These are phyloP conservation scores for Hyperoplus lanceolatus DNA, from an alignment of 2,797 vertebrate species.

Conservation along the genomic window DNA sequence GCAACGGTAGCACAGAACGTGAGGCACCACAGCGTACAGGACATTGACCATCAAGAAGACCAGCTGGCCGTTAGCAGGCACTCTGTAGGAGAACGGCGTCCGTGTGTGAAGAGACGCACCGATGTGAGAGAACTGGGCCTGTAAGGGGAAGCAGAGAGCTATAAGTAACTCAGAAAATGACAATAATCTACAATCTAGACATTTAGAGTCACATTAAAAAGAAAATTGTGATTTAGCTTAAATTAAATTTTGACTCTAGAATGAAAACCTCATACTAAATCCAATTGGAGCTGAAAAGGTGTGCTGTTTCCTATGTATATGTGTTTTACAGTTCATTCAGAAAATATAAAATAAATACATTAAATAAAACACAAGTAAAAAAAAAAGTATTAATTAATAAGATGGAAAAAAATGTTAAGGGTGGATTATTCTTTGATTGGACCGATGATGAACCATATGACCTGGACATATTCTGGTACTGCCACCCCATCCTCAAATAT, in stretches of 20 bases:
- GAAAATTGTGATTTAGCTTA: too few relatives aligned
- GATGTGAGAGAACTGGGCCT: conserved; percentile 96
- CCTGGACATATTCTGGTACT: background rate
- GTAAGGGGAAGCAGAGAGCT: conserved; percentile 38
- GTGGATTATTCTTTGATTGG: background rate
- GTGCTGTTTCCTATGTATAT: background rate
- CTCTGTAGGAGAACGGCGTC: conserved; percentile 94
- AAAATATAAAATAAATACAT: background rate
- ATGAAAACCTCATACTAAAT: background rate
- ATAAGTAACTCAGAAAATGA: background rate
- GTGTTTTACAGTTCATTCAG: background rate
- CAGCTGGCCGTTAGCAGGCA: conserved; percentile 88
- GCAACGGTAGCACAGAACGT: conserved; percentile 92
- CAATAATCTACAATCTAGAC: too few relatives aligned
- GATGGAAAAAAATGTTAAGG: background rate
- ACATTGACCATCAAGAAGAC: conserved; percentile 90
- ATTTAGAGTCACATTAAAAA: too few relatives aligned
- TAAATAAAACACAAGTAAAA: background rate
- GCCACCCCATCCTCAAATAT: background rate
- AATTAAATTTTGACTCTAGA: background rate
- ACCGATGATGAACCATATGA: background rate
- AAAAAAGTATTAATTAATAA: background rate
- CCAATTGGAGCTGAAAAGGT: background rate
- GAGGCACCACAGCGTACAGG: conserved; percentile 90
- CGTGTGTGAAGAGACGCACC: conserved; percentile 95